phyloP scores from a whole-genome alignment of 2,797 vertebrate species.

The Falco cherrug region DNA sequence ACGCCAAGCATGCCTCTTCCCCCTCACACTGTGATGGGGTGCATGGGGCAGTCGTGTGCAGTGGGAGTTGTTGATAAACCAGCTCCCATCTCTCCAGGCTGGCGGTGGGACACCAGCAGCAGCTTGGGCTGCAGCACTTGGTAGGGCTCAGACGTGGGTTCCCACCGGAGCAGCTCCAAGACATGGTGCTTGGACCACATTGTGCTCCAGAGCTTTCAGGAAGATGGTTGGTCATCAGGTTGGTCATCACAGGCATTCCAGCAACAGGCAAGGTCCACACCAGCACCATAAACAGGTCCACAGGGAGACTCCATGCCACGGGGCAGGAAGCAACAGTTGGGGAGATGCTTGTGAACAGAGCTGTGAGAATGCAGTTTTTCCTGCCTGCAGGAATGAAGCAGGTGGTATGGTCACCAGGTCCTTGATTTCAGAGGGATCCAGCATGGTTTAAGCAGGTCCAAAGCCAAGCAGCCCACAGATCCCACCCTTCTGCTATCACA shows the following conservation, averaged over 20 bases:
- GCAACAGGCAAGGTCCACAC: not conserved
- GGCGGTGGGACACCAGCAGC: not conserved
- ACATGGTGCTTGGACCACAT: not conserved
- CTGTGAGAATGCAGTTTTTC: not conserved
- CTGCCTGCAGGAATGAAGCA: not conserved
- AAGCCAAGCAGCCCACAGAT: not conserved
- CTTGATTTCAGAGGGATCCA: not conserved
- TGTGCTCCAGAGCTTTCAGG: not conserved
- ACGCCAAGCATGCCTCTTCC: not conserved
- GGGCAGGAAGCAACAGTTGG: not conserved
- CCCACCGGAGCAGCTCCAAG: not conserved
- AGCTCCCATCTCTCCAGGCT: not conserved
- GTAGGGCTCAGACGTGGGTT: not conserved
- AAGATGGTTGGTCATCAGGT: not conserved
- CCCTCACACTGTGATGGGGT: fast-evolving
- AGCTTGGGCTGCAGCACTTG: not conserved
- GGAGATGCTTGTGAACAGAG: not conserved
- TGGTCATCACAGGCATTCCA: not conserved
- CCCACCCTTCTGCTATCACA: not conserved
- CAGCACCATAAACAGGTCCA: not conserved
- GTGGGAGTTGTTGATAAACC: not conserved
- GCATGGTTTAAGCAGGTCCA: no score
- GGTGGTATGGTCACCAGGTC: not conserved
- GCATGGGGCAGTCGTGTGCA: fast-evolving
- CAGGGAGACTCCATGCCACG: fast-evolving